Percentiles rank a stretch among this genome's conserved stretches.
These are phyloP conservation scores for Cerastis leucographa DNA, from an alignment of 2,888 invertebrate genomes.

Conservation along the genomic window DNA sequence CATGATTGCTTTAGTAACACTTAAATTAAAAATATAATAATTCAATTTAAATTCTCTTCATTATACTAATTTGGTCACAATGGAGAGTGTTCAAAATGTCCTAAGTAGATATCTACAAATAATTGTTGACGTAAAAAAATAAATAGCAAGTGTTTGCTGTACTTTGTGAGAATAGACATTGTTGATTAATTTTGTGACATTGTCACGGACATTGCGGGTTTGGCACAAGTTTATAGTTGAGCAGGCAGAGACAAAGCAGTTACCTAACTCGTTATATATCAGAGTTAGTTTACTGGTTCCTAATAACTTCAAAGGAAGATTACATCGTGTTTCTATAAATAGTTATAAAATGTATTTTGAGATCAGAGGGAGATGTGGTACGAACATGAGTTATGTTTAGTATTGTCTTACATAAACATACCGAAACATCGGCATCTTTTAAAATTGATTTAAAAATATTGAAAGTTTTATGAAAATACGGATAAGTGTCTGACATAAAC, in stretches of 20 bases:
- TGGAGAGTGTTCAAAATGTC: conserved; percentile 37
- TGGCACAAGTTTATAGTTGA: conserved; percentile 46
- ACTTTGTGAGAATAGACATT: conserved; percentile 40
- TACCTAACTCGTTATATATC: conserved; percentile 20
- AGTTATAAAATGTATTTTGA: conserved; percentile 59
- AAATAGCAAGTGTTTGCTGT: conserved; percentile 42
- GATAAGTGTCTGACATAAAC: conserved; percentile 51
- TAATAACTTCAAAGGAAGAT: conserved; percentile 64
- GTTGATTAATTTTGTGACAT: conserved; percentile 33
- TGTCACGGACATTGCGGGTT: conserved; percentile 40
- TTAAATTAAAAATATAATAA: conserved; percentile 14
- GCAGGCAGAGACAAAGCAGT: conserved; percentile 21
- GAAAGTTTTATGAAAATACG: conserved; percentile 47
- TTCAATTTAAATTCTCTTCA: conserved; percentile 21
- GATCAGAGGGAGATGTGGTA: conserved; percentile 62
- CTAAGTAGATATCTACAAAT: conserved; percentile 19
- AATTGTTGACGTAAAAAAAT: conserved; percentile 29
- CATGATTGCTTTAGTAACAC: conserved; percentile 37
- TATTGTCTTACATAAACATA: conserved; percentile 66
- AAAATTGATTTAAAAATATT: conserved; percentile 52
- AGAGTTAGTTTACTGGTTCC: conserved; percentile 32
- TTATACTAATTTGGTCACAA: conserved; percentile 59
- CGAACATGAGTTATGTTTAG: conserved; percentile 50
- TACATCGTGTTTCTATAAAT: conserved; percentile 51
- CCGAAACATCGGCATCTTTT: conserved; percentile 41